Conservation (phyloP, 2,797 vertebrate genomes). For the Siniperca obscura region DNA sequence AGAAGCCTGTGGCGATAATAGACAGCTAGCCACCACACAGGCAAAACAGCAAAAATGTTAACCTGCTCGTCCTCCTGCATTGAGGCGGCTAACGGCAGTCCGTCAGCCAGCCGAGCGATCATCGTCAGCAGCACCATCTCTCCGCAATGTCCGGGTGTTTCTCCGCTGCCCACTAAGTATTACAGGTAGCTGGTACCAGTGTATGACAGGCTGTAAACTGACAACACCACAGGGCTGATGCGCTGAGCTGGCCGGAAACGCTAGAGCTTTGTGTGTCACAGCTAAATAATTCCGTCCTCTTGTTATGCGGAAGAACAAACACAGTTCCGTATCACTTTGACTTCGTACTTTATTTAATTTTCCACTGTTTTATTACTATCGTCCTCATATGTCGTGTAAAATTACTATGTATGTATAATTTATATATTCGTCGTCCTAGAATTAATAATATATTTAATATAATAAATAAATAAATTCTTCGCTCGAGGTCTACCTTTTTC, state of each 20-base stretch:
- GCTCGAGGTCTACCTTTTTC: background rate
- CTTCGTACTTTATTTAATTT: background rate
- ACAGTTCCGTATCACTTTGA: slow-evolving; percentile 54
- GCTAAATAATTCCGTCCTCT: slow-evolving; percentile 37
- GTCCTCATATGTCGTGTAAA: background rate
- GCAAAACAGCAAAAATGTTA: slow-evolving; percentile 1
- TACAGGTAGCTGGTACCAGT: slow-evolving; percentile 19
- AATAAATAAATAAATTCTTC: background rate
- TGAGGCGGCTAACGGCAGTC: slow-evolving; percentile 94
- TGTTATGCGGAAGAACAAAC: background rate
- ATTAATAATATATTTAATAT: too few relatives aligned
- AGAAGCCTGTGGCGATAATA: background rate
- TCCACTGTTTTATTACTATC: background rate
- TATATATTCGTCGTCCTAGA: background rate
- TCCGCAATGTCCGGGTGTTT: slow-evolving; percentile 16
- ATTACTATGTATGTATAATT: background rate
- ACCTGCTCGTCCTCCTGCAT: slow-evolving; percentile 99
- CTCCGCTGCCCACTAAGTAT: slow-evolving; percentile 11
- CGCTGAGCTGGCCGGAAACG: slow-evolving; percentile 90
- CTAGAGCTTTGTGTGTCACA: slow-evolving; percentile 51
- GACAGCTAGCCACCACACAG: slow-evolving; percentile 3
- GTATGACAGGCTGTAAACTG: slow-evolving; percentile 57
- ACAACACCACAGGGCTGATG: slow-evolving; percentile 80
- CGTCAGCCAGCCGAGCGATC: slow-evolving; percentile 97
- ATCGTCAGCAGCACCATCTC: slow-evolving; percentile 96